Evolutionary conservation across 1,140 invertebrate species (phyloP).

Genomic region (Hycleus cichorii): DNA sequence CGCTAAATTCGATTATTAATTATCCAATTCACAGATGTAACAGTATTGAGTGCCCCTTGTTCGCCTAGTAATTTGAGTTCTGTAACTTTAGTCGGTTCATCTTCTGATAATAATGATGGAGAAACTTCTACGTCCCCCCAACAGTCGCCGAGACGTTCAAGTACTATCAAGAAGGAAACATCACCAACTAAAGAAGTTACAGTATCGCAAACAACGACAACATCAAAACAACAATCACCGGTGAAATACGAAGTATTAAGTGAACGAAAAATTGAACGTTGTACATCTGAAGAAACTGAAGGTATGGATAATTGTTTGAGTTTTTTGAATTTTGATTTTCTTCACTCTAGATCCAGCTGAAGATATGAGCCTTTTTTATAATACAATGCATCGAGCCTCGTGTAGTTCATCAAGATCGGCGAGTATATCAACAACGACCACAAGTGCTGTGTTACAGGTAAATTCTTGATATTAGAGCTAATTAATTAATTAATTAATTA

Average conservation of each 20-base stretch:
- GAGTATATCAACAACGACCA: slow-evolving; percentile 33
- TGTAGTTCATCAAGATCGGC: slow-evolving; percentile 33
- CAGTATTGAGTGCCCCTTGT: slow-evolving; percentile 51
- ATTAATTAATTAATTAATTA: background rate
- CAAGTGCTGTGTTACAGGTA: slow-evolving; percentile 24
- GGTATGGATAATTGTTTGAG: background rate
- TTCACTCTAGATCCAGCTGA: slow-evolving; percentile 20
- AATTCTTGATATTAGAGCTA: background rate
- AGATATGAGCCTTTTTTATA: slow-evolving; percentile 27
- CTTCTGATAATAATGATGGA: slow-evolving; percentile 41
- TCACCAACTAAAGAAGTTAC: slow-evolving; percentile 10
- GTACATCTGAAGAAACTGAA: slow-evolving; percentile 39
- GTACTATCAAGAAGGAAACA: slow-evolving; percentile 8
- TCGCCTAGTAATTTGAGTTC: slow-evolving; percentile 67
- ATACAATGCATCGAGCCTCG: slow-evolving; percentile 28
- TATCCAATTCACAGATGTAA: slow-evolving; percentile 22
- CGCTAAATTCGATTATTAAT: background rate
- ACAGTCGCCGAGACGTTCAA: slow-evolving; percentile 4
- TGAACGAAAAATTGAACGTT: slow-evolving; percentile 25
- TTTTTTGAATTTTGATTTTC: too few relatives aligned
- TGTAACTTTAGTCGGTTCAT: slow-evolving; percentile 57
- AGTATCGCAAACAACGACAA: slow-evolving; percentile 1
- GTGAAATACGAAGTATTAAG: background rate
- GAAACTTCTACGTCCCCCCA: slow-evolving; percentile 18
- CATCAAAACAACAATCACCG: slow-evolving; percentile 11